These are phyloP conservation scores for Parasteatoda lunata DNA, from an alignment of 2,888 invertebrate genomes.

Conservation along the genomic window DNA sequence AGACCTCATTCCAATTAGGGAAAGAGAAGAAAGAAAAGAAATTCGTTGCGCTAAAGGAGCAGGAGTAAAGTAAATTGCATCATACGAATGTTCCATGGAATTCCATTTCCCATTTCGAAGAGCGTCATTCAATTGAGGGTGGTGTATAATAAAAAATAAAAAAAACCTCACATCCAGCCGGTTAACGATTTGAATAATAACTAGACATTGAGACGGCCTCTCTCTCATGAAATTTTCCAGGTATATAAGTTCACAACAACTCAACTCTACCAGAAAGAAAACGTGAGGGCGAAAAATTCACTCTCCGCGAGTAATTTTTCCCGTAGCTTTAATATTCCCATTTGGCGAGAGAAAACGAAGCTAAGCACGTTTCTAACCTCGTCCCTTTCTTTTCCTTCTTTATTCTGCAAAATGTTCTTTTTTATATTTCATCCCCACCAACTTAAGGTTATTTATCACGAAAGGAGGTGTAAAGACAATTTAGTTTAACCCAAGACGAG, in stretches of 20 bases:
- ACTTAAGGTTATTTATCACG: background rate
- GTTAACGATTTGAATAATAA: slow-evolving; percentile 59
- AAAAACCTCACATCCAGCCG: slow-evolving; percentile 3
- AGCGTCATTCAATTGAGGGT: slow-evolving; percentile 42
- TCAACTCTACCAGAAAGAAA: background rate
- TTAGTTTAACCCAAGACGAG: background rate
- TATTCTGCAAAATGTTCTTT: background rate
- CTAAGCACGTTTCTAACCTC: background rate
- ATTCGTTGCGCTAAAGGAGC: slow-evolving; percentile 21
- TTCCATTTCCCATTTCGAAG: slow-evolving; percentile 21
- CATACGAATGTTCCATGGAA: slow-evolving; percentile 36
- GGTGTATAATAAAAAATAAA: background rate
- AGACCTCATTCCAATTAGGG: slow-evolving; percentile 56
- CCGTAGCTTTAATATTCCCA: slow-evolving; percentile 34
- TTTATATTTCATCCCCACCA: background rate
- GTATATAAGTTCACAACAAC: background rate
- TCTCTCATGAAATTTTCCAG: slow-evolving; percentile 24
- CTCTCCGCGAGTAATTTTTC: slow-evolving; percentile 14
- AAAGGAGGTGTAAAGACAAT: background rate
- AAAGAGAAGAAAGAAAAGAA: slow-evolving; percentile 18
- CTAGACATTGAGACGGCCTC: slow-evolving; percentile 9
- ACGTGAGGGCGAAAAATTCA: slow-evolving; percentile 12
- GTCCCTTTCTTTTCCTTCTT: background rate
- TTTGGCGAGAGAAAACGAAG: background rate
- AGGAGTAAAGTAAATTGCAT: slow-evolving; percentile 45